Base-by-base conservation (phyloP, 2,113 vertebrate species). In the Saccopteryx leptura region DNA sequence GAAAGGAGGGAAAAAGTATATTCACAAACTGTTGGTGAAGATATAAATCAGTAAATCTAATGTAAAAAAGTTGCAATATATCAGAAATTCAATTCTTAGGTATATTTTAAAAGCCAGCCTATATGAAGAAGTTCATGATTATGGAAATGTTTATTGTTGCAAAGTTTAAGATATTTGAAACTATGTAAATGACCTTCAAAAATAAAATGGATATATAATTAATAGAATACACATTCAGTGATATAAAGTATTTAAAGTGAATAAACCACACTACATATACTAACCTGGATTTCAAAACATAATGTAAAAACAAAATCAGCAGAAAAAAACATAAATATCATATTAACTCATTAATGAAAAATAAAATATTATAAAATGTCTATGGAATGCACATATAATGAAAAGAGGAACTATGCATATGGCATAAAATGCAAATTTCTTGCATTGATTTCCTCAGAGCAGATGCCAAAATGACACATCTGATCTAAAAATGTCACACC, bases 141-240 rank as follows among this genome's bases (percentile, higher is more conserved):
- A 75, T 0, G 83, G 15, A 4, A 65, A 88, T 66, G 7, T 23
- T 71, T 31, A 54, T n/a, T 95, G 1, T 61, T 80, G 3, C 10
- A 68, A 9, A 48, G 3, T 23, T 80, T 13, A 66, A 48, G 14
- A 85, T 15, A 52, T 17, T 63, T 12, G 14, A 33, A 72, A 74
- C 48, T 63, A 33, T 2, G 26, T 46, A 58, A 65, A 74, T 24
- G 15, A 19, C 9, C 8, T 84, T 96, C 31, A 74, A 39, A 68
- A 87, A 46, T 79, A 90, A 90, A 95, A 66, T 74, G 2, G 13
- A 72, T 50, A 72, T 31, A 24, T 65, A 56, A 66, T 39, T 93
- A 19, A 26, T n/a, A 33, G 56, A 66, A 48, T 28, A 5, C 2
- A 61, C 9, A 50, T 74, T 85, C 31, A 65, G 2, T 68, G 39